Base-by-base conservation (phyloP, 1,140 invertebrate species). In the Chrysopa pallens region DNA sequence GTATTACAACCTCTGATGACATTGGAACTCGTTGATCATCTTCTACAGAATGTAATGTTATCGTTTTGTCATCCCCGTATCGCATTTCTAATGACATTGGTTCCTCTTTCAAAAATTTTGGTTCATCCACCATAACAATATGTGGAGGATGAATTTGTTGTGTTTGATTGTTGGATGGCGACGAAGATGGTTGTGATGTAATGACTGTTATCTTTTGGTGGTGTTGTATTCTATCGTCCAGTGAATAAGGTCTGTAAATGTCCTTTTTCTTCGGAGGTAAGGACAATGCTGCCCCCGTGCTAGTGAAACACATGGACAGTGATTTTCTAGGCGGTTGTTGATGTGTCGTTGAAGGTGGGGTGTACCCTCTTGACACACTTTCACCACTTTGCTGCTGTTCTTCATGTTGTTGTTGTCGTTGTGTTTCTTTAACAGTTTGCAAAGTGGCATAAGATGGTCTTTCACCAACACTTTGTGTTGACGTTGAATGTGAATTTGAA, bases 181-280 rank as follows among this genome's bases (percentile, higher is more conserved):
- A 48, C 36, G 48, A 15, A 8, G 43, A 45, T 15, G 49, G 49
- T 23, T 48, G 50, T 37, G 45, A 42, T 7, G 51, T 47, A 23
- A 23, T 23, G 17, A 23, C 17, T 23, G 17, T 23, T 23, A 23
- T 23, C 17, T 14, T 33, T 15, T 13, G 52, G 5, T 23, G 17
- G 5, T 23, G 17, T 23, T 36, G 12, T 55, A 60, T 23, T 61
- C 63, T 77, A 56, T 76, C 74, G 47, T 82, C 82, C 36, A 85
- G 64, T 40, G 81, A 86, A 58, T 86, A 87, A 0, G 84, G 84
- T 39, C 84, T 67, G 59, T 86, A 87, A 46, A 87, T 87, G 57
- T 87, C 84, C 60, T 87, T 87, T 60, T 87, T 86, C 57, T 87
- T 87, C 0, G 84, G 84, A 29, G 84, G 83, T 46, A 87, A 57